Evolutionary conservation across 2,797 vertebrate genomes (phyloP), one percentile per base, ranked within the genome.

Genomic region (Sebastes iracundus): DNA sequence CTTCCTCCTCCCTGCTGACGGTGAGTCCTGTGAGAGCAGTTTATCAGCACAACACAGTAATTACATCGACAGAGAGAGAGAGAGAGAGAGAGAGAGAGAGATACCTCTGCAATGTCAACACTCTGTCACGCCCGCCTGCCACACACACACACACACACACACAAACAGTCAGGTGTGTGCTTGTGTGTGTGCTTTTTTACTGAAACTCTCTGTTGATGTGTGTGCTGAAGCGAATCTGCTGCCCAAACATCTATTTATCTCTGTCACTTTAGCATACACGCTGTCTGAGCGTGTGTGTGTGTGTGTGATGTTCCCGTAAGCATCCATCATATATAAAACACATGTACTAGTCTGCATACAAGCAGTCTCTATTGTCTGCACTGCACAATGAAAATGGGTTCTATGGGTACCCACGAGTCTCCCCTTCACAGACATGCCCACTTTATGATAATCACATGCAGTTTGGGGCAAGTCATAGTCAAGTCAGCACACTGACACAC

Each of bases 41-140:
- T 87, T 84, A 85, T 90, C 88, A 90, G 73, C 82, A 61, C 75
- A 70, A 42, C 86, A 77, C 75, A 77, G 72, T 85, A 90, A 90
- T 88, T 87, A 88, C 80, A 79, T 58, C 6, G 42, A 79, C 38
- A 12, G 33, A 35, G 33, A 35, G 33, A 13, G 33, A 35, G 33
- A 62, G 7, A 72, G 52, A 58, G 33, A 35, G 28, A 52, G 65
- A n/a, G 64, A 33, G 58, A 46, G 69, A 18, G 33, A 16, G 27
- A 67, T 20, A 77, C 60, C 38, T 77, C 69, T 79, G 71, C 72
- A 66, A 25, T 81, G 74, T 82, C 82, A 71, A 82, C 79, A 74
- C 60, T 42, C 30, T n/a, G 65, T 63, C 61, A 72, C 73, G 2
- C 55, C 13, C 42, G 11, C 30, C 35, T 14, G 23, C 11, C 11